These are phyloP conservation scores for Drosophila nasuta DNA, from an alignment of 1,140 invertebrate genomes.

Conservation along the genomic window DNA sequence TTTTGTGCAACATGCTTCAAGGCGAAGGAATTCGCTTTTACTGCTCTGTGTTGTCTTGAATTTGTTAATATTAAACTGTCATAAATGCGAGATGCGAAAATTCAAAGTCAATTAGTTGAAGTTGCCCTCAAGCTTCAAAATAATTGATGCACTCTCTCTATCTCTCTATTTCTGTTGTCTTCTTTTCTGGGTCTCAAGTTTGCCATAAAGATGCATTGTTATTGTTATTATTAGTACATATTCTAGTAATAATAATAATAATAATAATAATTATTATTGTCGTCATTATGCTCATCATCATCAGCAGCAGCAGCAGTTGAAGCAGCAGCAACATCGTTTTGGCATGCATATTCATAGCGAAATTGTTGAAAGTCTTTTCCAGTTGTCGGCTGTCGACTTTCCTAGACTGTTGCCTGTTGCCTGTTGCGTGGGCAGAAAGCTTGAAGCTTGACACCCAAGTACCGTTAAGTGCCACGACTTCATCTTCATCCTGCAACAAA, in stretches of 20 bases:
- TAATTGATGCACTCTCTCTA: not conserved
- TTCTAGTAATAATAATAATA: constrained; percentile 22
- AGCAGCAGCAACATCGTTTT: not conserved
- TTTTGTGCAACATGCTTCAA: no score
- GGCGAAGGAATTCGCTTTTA: no score
- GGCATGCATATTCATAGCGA: constrained; percentile 31
- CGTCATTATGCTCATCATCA: constrained; percentile 6
- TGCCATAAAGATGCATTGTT: constrained; percentile 44
- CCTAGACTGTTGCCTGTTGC: not conserved
- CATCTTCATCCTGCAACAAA: constrained; percentile 19
- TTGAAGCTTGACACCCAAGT: constrained; percentile 47
- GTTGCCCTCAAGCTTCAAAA: not conserved
- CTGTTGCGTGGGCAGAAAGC: constrained; percentile 14
- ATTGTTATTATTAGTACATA: constrained; percentile 40
- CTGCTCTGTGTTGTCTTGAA: not conserved
- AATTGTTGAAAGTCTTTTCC: constrained; percentile 7
- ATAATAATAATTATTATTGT: constrained; percentile 12
- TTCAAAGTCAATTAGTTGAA: constrained; percentile 13
- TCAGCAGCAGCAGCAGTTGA: not conserved
- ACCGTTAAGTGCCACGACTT: constrained; percentile 57
- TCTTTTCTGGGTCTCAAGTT: constrained; percentile 1
- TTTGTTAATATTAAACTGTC: constrained; percentile 18
- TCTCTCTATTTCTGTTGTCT: not conserved
- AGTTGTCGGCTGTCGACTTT: not conserved
- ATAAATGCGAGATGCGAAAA: constrained; percentile 5